A percentile compares a stretch with the other conserved stretches of the same genome.
phyloP scores from a whole-genome alignment of 2,888 invertebrate species.

The Patella depressa region DNA sequence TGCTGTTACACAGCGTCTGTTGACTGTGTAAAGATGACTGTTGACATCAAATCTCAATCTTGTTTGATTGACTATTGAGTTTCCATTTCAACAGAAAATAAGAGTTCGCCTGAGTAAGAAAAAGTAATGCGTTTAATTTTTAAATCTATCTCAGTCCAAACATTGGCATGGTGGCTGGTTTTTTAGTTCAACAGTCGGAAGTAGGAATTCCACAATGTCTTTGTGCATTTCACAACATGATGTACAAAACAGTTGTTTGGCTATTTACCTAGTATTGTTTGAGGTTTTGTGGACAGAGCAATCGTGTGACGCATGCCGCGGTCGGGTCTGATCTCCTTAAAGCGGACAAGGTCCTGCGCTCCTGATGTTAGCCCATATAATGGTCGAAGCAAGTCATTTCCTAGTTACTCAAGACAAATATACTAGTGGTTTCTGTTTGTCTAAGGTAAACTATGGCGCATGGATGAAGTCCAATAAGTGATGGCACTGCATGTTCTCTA shows the following conservation, averaged over 20 bases:
- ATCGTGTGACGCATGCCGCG: conserved; percentile 10
- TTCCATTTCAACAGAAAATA: no score
- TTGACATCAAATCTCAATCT: no score
- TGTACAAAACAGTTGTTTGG: conserved; percentile 5
- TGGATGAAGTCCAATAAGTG: conserved; percentile 10
- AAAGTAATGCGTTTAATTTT: no score
- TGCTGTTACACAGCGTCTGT: no score
- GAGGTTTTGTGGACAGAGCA: conserved; percentile 11
- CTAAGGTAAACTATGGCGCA: background rate
- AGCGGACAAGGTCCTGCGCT: background rate
- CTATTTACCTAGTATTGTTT: conserved; percentile 8
- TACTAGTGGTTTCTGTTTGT: background rate
- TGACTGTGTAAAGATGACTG: no score
- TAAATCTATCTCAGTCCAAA: background rate
- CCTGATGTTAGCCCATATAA: conserved; percentile 5
- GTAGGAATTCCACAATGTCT: conserved; percentile 9
- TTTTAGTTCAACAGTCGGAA: background rate
- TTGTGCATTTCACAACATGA: conserved; percentile 10
- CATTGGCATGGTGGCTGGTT: background rate
- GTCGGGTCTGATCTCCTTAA: conserved; percentile 7
- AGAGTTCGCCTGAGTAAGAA: no score
- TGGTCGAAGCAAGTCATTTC: conserved; percentile 2
- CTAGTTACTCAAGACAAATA: conserved; percentile 10
- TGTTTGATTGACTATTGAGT: no score
- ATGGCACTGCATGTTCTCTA: conserved; percentile 7